Evolutionary conservation across 1,140 invertebrate genomes (phyloP), one percentile per base, ranked within the genome.

Genomic region (Formica selysi): DNA sequence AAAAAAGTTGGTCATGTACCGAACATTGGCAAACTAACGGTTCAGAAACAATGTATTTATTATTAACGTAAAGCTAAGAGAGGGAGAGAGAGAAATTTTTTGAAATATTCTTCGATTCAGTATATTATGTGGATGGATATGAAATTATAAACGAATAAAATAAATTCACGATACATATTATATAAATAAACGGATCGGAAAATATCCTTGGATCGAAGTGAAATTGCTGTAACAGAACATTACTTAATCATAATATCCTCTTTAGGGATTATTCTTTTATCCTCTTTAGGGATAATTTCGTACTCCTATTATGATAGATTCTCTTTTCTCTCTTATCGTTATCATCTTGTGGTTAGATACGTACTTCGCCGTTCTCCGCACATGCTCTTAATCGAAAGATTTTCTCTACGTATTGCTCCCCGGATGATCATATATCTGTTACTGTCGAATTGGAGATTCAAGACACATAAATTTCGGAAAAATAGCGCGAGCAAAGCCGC

Each of bases 81-180:
- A 61, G 10, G 26, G 57, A 48, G 13, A 48, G 44, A 48, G 51
- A 74, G 7, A 74, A 0, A 57, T n/a, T 54, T 22, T 36, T 26
- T 19, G 3, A 10, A 22, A 22, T 51, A 54, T n/a, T 73, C n/a
- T n/a, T 1, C 3, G 10, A 44, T 78, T 65, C 3, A 22, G 3
- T 48, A 13, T 48, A 8, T 32, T 64, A 36, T 13, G 22, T 19
- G 13, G 0, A 4, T 36, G n/a, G 19, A 78, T 76, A 26, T 76
- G 1, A 76, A 76, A 29, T 16, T 74, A 51, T 48, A 67, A 79
- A 10, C 44, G 29, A 32, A 36, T 67, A 7, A 51, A 67, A 51
- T 67, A 48, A 41, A 44, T 11, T 8, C 6, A n/a, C 5, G 1
- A 6, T 8, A 13, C 0, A 4, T 41, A 62, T 5, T 36, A 36